Evolutionary conservation across 2,888 invertebrate genomes (phyloP).

Genomic region (Flexamia atlantica): DNA sequence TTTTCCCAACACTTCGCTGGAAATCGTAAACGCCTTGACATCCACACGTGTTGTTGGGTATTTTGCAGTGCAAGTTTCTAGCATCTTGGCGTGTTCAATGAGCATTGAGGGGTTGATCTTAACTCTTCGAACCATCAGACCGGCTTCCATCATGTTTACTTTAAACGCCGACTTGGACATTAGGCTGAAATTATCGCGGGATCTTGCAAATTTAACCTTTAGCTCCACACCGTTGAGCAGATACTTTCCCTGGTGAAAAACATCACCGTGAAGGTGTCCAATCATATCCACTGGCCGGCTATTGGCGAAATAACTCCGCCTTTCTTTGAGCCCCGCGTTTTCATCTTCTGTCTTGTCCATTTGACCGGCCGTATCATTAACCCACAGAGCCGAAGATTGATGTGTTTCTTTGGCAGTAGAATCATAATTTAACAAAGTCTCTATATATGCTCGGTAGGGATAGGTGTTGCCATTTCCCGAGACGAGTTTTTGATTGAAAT

Average conservation of each 20-base stretch:
- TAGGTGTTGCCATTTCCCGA: conserved; percentile 69
- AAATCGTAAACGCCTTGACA: conserved; percentile 68
- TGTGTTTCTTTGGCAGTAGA: conserved; percentile 67
- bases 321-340: conserved; percentile 54
- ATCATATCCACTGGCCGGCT: conserved; percentile 59
- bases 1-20: conserved; percentile 59
- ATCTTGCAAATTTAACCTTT: conserved; percentile 66
- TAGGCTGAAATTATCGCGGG: conserved; percentile 67
- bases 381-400: conserved; percentile 66
- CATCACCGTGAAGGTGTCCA: conserved; percentile 68
- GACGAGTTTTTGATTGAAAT: conserved; percentile 70
- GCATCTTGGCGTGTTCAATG: conserved; percentile 68
- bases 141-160: conserved; percentile 67
- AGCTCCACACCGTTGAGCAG: conserved; percentile 69
- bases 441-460: conserved; percentile 70
- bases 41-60: conserved; percentile 69
- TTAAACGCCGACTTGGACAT: conserved; percentile 64
- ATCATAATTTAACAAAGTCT: conserved; percentile 69
- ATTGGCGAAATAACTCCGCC: background rate
- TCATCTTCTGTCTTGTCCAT: conserved; percentile 59
- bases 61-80: conserved; percentile 68
- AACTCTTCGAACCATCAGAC: conserved; percentile 68
- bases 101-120: conserved; percentile 69
- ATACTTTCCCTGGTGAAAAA: conserved; percentile 69
- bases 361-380: conserved; percentile 63